Evolutionary conservation across 64 coral and sea anemone genomes (phyloP), one percentile per base, ranked within the genome.

Genomic region (Pocillopora damicornis): DNA sequence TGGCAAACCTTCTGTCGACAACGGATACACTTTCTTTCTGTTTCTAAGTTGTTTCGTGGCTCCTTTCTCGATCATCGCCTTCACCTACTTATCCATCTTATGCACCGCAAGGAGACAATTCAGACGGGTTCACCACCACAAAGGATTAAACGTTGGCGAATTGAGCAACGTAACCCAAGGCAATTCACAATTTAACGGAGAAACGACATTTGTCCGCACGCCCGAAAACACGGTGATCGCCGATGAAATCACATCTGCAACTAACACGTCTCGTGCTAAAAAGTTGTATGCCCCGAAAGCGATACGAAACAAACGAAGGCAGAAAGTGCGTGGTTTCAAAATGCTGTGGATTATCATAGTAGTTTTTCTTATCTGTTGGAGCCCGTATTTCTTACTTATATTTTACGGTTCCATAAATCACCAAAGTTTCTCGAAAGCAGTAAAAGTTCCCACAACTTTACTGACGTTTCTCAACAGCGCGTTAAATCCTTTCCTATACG

Each of bases 11-110:
- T 76, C 76, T 14, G 69, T 89, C 42, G 94, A 96, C 73, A 87
- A 93, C n/a, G 94, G 94, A 3, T 96, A 90, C 67, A 96, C 94
- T 20, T 90, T 91, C 51, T 96, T 96, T 89, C 86, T 96, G 61
- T 96, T 96, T 42, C 18, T 67, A 15, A 87, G 87, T 26, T 93
- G 87, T 78, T 96, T 96, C 68, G 88, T 83, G 26, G 64, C 87
- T 1, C 94, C 94, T 15, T 96, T 96, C 59, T 81, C 77, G 17
- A 82, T 96, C 26, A 79, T 96, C 68, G 84, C 91, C 12, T 90
- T 78, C 63, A 92, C 90, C 9, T 96, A 96, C 64, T 35, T 96
- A 36, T 96, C 94, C 12, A 96, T 96, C 69, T 65, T 96, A 10
- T 90, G 88, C 77, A 93, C 94, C 26, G 94, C 94, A 15, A 79